A percentile compares a stretch with the other conserved stretches of the same genome.
Evolutionary conservation across 2,888 invertebrate species (phyloP).

Genomic region (Drosophila mimica): DNA sequence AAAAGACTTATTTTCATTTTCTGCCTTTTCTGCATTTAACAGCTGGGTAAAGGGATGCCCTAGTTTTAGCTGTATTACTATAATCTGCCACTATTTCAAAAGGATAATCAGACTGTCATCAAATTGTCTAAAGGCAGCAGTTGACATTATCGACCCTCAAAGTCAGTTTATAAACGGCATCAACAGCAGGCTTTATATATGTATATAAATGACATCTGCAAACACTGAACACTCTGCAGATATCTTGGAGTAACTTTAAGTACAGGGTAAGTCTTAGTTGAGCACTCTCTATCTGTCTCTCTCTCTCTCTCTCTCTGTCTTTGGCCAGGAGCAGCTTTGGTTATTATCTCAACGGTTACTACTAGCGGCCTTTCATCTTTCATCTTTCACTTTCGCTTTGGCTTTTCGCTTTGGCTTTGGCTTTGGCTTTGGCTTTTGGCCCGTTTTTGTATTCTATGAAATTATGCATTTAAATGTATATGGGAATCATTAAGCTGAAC

Average conservation of each 20-base stretch:
- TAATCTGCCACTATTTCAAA: background rate
- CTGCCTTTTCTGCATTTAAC: background rate
- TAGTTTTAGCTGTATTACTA: background rate
- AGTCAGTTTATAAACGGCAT: background rate
- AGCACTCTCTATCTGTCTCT: no score
- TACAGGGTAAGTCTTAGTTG: background rate
- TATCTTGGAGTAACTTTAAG: background rate
- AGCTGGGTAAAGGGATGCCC: background rate
- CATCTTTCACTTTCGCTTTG: conserved; percentile 5
- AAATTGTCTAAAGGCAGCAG: background rate
- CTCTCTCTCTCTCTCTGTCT: background rate
- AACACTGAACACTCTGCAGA: background rate
- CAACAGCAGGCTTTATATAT: background rate
- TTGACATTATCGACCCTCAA: background rate
- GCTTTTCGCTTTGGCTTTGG: background rate
- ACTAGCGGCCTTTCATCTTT: conserved; percentile 49
- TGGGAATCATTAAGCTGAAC: conserved; percentile 79
- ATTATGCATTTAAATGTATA: conserved; percentile 76
- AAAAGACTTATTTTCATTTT: background rate
- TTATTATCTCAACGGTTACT: conserved; percentile 11
- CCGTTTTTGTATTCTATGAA: conserved; percentile 49
- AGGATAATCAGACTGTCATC: background rate
- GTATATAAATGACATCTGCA: background rate
- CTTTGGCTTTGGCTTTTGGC: background rate
- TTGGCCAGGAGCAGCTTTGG: background rate